Conservation (phyloP, 2,888 invertebrate species). For the Apamea anceps region DNA sequence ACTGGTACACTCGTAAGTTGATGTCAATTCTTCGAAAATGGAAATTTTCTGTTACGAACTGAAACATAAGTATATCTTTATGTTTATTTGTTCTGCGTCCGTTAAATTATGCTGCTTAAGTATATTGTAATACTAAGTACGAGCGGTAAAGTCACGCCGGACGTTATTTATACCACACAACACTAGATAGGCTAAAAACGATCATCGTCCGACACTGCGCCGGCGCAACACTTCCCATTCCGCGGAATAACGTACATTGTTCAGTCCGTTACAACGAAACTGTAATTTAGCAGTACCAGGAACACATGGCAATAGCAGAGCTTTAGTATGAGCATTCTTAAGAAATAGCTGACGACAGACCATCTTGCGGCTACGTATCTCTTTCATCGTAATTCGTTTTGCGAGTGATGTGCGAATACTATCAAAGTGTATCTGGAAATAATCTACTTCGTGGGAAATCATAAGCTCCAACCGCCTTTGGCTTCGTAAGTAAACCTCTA, state of each 20-base stretch:
- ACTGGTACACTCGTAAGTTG: background rate
- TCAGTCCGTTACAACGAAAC: slow-evolving; percentile 29
- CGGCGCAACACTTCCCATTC: slow-evolving; percentile 35
- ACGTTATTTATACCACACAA: slow-evolving; percentile 44
- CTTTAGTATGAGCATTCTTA: slow-evolving; percentile 17
- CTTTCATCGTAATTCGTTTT: slow-evolving; percentile 47
- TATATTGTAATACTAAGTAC: slow-evolving; percentile 50
- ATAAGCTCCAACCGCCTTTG: background rate
- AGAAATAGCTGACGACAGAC: slow-evolving; percentile 16
- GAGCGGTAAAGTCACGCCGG: slow-evolving; percentile 17
- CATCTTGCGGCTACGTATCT: slow-evolving; percentile 10
- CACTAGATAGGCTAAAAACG: slow-evolving; percentile 7
- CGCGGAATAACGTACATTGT: slow-evolving; percentile 38
- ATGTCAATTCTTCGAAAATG: slow-evolving; percentile 11
- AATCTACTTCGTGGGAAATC: background rate
- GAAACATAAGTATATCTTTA: slow-evolving; percentile 20
- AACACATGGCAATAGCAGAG: slow-evolving; percentile 19
- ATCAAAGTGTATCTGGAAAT: background rate
- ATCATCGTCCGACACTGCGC: slow-evolving; percentile 31
- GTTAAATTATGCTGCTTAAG: slow-evolving; percentile 9
- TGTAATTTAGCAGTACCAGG: slow-evolving; percentile 38
- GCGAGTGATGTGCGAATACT: background rate
- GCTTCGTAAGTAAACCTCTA: too few relatives aligned
- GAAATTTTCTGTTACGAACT: slow-evolving; percentile 6
- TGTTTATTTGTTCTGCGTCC: slow-evolving; percentile 53